These are phyloP conservation scores for Trypoxylus dichotomus DNA, from an alignment of 1,140 invertebrate species.

Conservation along the genomic window DNA sequence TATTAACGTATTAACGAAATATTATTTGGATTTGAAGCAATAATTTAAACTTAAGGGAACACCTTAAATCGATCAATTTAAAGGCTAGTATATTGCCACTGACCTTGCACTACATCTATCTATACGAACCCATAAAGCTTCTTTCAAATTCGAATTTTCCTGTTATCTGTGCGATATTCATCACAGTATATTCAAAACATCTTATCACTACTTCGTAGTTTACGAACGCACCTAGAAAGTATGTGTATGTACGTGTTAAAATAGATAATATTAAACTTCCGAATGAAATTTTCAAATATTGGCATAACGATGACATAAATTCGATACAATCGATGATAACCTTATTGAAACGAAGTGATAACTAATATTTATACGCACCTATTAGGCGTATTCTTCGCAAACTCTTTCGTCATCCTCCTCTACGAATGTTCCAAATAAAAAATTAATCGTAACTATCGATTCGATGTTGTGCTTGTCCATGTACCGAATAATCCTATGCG, in stretches of 20 bases:
- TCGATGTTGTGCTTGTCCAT: not conserved
- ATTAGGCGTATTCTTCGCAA: not conserved
- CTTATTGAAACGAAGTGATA: not conserved
- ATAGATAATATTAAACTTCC: not conserved
- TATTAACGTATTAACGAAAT: too few relatives aligned
- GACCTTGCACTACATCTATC: too few relatives aligned
- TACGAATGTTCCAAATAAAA: not conserved
- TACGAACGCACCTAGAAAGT: not conserved
- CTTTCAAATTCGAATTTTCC: too few relatives aligned
- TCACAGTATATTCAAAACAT: too few relatives aligned
- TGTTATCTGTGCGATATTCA: too few relatives aligned
- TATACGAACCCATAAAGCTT: too few relatives aligned
- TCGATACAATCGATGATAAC: not conserved
- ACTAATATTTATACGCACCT: not conserved
- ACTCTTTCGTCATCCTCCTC: not conserved
- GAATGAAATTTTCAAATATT: not conserved
- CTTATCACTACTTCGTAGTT: too few relatives aligned
- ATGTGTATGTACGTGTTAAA: not conserved
- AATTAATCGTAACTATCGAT: not conserved
- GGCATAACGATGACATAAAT: not conserved
- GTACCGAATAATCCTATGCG: not conserved
- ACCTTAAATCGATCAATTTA: too few relatives aligned
- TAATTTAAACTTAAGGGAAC: too few relatives aligned
- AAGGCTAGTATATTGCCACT: too few relatives aligned
- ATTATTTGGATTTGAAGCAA: too few relatives aligned